A percentile compares a stretch with the other conserved stretches of the same genome.
Conservation (phyloP, 2,888 invertebrate genomes). For the Dioctria linearis region DNA sequence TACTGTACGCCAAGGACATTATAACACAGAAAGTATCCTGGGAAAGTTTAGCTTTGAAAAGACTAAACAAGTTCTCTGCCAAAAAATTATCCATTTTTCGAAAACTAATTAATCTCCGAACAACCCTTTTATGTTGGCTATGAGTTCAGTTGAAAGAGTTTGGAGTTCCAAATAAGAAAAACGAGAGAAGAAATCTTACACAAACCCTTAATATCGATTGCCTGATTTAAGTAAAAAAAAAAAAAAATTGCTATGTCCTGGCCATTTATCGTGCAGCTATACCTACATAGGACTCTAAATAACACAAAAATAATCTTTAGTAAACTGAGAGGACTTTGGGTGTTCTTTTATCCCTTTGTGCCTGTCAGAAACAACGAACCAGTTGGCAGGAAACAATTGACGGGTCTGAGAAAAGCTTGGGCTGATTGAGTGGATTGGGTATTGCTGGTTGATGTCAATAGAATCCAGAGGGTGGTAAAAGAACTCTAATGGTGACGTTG, state of each 20-base stretch:
- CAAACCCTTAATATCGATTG: not conserved
- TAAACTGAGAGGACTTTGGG: conserved; percentile 1
- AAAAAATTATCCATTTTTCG: conserved; percentile 8
- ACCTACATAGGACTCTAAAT: conserved; percentile 1
- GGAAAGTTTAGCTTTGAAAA: not conserved
- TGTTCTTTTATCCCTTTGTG: conserved; percentile 33
- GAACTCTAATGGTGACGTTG: conserved; percentile 20
- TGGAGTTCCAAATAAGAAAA: not conserved
- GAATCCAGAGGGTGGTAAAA: not conserved
- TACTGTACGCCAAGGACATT: too few relatives aligned
- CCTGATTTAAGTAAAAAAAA: conserved; percentile 5
- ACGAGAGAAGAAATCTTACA: not conserved
- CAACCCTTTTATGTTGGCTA: conserved; percentile 9
- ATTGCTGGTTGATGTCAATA: conserved; percentile 32
- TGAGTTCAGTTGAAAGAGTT: not conserved
- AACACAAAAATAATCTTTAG: conserved; percentile 1
- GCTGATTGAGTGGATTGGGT: not conserved
- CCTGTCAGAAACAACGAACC: conserved; percentile 25
- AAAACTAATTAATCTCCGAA: conserved; percentile 24
- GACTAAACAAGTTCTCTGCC: not conserved
- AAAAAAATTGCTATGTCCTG: not conserved
- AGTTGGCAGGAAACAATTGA: not conserved
- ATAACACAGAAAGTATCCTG: not conserved
- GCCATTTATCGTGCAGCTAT: not conserved
- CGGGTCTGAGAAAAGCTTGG: conserved; percentile 27